phyloP scores from a whole-genome alignment of 2,113 vertebrate species.

The Jacana jacana region DNA sequence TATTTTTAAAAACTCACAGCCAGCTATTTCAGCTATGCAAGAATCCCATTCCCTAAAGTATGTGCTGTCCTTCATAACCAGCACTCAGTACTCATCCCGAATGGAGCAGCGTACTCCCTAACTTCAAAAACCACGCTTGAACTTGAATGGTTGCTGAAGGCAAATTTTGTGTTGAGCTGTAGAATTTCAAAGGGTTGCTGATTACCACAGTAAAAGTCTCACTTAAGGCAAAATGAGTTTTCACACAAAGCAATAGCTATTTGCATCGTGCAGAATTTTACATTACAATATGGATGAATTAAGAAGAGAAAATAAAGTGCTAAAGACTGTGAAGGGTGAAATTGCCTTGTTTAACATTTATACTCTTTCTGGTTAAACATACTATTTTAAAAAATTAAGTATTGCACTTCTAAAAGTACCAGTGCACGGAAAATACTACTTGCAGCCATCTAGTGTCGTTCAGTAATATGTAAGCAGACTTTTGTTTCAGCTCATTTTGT shows the following conservation, averaged over 20 bases:
- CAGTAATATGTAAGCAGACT: not conserved
- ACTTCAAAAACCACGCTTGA: not conserved
- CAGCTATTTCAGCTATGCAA: not conserved
- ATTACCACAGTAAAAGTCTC: conserved; percentile 10
- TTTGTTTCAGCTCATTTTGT: not conserved
- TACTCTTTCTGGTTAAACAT: not conserved
- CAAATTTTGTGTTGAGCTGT: not conserved
- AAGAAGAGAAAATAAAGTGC: not conserved
- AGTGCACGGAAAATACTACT: not conserved
- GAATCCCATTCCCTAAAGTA: not conserved
- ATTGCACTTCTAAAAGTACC: not conserved
- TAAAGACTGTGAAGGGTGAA: not conserved
- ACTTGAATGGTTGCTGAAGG: conserved; percentile 13
- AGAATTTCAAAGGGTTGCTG: conserved; percentile 13
- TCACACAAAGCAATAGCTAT: not conserved
- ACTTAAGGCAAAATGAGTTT: conserved; percentile 19
- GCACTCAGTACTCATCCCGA: not conserved
- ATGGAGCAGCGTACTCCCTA: not conserved
- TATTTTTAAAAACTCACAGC: not conserved
- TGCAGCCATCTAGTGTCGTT: not conserved
- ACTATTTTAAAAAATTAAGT: not conserved
- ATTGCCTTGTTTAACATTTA: not conserved
- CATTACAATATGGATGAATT: not conserved
- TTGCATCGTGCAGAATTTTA: not conserved
- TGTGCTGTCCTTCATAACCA: not conserved